These are phyloP conservation scores for Archilochus colubris DNA, from an alignment of 2,113 vertebrate genomes.

Conservation along the genomic window DNA sequence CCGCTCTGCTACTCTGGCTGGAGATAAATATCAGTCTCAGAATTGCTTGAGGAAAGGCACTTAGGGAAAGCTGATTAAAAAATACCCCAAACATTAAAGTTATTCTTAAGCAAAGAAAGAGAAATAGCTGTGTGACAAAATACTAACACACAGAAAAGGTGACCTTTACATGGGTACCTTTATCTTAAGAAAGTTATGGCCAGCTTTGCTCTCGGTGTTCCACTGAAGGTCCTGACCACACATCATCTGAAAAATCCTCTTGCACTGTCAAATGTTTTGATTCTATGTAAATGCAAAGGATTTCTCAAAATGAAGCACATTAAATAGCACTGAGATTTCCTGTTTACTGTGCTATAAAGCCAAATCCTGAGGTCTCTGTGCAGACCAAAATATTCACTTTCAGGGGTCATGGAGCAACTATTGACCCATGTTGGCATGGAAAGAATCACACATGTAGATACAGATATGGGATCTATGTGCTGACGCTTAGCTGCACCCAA, in stretches of 20 bases:
- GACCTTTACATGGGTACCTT: background rate
- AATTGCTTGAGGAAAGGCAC: background rate
- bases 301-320: background rate
- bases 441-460: conserved; percentile 22
- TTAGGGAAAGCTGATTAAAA: background rate
- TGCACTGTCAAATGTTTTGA: background rate
- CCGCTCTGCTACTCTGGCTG: background rate
- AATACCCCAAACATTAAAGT: background rate
- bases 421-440: conserved; percentile 11
- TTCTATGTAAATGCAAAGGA: background rate
- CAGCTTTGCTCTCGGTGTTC: background rate
- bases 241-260: background rate
- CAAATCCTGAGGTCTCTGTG: background rate
- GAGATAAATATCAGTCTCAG: background rate
- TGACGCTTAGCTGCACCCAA: background rate
- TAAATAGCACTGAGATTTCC: conserved; percentile 14
- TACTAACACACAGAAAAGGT: background rate
- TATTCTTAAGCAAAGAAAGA: background rate
- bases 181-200: background rate
- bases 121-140: background rate
- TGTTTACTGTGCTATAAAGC: conserved; percentile 17
- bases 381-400: conserved; percentile 48
- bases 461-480: background rate
- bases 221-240: background rate
- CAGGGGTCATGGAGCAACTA: conserved; percentile 15